These are phyloP conservation scores for Bujurquina vittata DNA, from an alignment of 2,113 vertebrate species.

Conservation along the genomic window DNA sequence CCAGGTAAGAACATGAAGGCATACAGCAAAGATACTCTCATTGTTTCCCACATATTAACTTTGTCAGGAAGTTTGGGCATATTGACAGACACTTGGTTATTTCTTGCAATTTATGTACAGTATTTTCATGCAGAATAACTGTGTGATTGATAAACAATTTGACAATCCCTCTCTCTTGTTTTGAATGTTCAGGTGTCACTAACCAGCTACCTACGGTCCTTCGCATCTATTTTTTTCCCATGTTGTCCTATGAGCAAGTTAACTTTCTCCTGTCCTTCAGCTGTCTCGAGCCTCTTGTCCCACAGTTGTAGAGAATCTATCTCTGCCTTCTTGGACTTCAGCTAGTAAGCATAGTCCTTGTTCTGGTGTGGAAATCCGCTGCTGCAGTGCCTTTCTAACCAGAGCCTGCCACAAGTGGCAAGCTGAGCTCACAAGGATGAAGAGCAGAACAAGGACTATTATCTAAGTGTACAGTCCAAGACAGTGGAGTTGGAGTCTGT, in stretches of 20 bases:
- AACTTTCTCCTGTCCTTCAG: background rate
- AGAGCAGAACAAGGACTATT: background rate
- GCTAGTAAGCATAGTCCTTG: background rate
- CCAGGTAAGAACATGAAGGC: constrained; percentile 54
- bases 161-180: background rate
- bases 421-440: background rate
- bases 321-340: background rate
- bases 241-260: background rate
- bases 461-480: background rate
- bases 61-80: background rate
- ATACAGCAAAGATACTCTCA: background rate
- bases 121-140: background rate
- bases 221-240: background rate
- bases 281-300: background rate
- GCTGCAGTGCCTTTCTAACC: background rate
- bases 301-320: background rate
- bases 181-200: background rate
- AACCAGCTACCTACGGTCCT: background rate
- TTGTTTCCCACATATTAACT: background rate
- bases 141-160: background rate
- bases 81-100: background rate
- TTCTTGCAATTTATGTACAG: background rate
- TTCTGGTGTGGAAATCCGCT: background rate
- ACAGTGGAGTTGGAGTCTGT: background rate
- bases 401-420: background rate